Percentiles rank a stretch among this genome's conserved stretches.
Conservation (phyloP, 2,888 invertebrate genomes). For the Trichopoda pennipes region DNA sequence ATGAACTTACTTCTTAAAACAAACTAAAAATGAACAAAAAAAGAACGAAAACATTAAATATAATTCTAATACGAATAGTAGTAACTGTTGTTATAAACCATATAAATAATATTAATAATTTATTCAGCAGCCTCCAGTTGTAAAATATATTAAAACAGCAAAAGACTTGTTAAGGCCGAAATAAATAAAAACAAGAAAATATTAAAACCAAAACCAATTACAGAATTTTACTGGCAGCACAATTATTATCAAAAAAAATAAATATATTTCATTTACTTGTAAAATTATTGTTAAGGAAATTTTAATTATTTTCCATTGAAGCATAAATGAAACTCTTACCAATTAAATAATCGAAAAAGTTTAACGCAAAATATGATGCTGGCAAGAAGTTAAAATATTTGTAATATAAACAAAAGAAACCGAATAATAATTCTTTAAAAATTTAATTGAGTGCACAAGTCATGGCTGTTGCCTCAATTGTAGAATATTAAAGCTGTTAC, state of each 20-base stretch:
- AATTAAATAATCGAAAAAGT: not conserved
- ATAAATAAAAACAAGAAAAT: not conserved
- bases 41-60: not conserved
- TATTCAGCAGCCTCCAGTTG: slow-evolving; percentile 51
- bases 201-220: slow-evolving; percentile 22
- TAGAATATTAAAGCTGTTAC: slow-evolving; percentile 34
- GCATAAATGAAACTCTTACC: not conserved
- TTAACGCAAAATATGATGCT: slow-evolving; percentile 2
- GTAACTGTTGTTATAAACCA: slow-evolving; percentile 18
- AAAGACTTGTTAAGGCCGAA: not conserved
- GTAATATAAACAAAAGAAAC: slow-evolving; percentile 20
- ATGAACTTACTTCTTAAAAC: not conserved
- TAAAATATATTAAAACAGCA: slow-evolving; percentile 43
- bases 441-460: slow-evolving; percentile 63
- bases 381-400: not conserved
- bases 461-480: slow-evolving; percentile 46
- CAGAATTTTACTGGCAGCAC: not conserved
- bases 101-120: slow-evolving; percentile 63
- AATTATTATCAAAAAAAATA: slow-evolving; percentile 19
- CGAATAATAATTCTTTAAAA: slow-evolving; percentile 19
- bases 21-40: not conserved
- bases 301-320: not conserved
- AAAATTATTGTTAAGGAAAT: not conserved
- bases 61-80: slow-evolving; percentile 9
- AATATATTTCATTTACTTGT: slow-evolving; percentile 1